Conservation (phyloP, 2,888 invertebrate genomes). For the Pristionchus entomophagus region DNA sequence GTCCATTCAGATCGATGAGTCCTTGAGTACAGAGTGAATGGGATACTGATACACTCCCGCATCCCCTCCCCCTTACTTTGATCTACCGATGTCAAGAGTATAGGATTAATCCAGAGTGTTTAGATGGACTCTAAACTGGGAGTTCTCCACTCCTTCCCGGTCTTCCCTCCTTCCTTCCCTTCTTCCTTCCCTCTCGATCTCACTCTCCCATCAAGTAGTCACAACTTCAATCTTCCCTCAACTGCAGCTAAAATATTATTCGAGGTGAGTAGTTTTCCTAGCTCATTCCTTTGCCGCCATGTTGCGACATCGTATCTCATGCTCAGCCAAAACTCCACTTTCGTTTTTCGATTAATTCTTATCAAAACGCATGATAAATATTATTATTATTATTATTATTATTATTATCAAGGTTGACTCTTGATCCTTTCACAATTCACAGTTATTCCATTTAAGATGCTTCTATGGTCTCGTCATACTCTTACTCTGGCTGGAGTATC, state of each 20-base stretch:
- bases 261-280: not conserved
- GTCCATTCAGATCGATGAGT: conserved; percentile 8
- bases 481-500: not conserved
- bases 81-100: not conserved
- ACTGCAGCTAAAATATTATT: conserved; percentile 23
- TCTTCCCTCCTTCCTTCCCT: conserved; percentile 8
- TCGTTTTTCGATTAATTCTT: too few species aligned
- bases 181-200: not conserved
- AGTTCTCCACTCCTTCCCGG: conserved; percentile 1
- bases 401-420: too few species aligned
- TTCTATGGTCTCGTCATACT: conserved; percentile 32
- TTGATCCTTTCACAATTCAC: not conserved
- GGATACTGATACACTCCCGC: not conserved
- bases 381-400: too few species aligned
- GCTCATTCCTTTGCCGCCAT: too few species aligned
- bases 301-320: too few species aligned
- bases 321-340: too few species aligned
- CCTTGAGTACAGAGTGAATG: conserved; percentile 16
- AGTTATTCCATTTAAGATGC: not conserved
- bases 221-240: not conserved
- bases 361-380: too few species aligned
- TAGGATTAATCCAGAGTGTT: not conserved
- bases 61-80: not conserved
- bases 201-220: conserved; percentile 4
- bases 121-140: conserved; percentile 12